Evolutionary conservation across 2,797 vertebrate species (phyloP).

Genomic region (Euthynnus affinis): DNA sequence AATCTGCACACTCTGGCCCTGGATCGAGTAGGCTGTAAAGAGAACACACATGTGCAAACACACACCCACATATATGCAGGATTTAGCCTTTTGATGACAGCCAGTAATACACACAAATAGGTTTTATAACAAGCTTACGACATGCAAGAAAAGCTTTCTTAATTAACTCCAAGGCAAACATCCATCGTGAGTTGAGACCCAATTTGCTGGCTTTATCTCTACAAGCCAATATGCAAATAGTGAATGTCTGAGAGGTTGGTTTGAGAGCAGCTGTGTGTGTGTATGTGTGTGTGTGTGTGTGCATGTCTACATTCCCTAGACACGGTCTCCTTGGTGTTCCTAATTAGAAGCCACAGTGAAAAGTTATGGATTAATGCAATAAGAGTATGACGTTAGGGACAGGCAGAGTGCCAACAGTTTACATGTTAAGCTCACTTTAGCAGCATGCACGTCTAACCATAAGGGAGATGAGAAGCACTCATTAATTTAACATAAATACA

Average conservation of each 20-base stretch:
- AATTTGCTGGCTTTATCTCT: conserved; percentile 73
- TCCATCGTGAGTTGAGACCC: conserved; percentile 53
- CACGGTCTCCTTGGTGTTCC: conserved; percentile 49
- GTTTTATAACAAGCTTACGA: conserved; percentile 58
- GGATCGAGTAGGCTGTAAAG: conserved; percentile 94
- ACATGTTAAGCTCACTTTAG: conserved; percentile 50
- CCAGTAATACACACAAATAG: conserved; percentile 46
- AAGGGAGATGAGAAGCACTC: conserved; percentile 50
- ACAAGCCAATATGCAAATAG: conserved; percentile 71
- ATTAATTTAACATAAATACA: conserved; percentile 58
- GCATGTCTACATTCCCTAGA: conserved; percentile 52
- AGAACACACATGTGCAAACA: conserved; percentile 39
- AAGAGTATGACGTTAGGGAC: conserved; percentile 41
- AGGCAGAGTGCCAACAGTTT: conserved; percentile 39
- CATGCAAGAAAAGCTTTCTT: conserved; percentile 69
- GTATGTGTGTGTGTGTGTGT: conserved; percentile 51
- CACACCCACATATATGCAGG: conserved; percentile 15
- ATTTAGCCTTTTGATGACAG: conserved; percentile 30
- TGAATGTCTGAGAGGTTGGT: conserved; percentile 52
- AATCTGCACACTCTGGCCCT: conserved; percentile 97
- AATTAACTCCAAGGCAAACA: conserved; percentile 72
- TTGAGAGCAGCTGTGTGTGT: conserved; percentile 54
- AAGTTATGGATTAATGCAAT: conserved; percentile 65
- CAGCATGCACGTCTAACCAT: conserved; percentile 29
- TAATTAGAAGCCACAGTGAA: conserved; percentile 69